Evolutionary conservation across 2,797 vertebrate species (phyloP).

Genomic region (Scyliorhinus canicula): DNA sequence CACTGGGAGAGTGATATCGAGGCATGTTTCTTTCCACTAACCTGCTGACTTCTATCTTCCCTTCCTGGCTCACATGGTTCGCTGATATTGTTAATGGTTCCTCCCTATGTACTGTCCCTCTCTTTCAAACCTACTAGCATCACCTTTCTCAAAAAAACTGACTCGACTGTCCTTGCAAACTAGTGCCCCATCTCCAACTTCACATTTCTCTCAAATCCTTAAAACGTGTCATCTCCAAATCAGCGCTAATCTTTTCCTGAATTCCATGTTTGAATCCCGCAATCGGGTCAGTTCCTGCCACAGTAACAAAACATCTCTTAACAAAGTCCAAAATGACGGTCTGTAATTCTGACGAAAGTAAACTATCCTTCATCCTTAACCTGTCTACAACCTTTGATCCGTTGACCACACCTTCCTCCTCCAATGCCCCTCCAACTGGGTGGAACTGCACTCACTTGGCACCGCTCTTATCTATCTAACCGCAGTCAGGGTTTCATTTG

Average conservation of each 20-base stretch:
- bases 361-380: background rate
- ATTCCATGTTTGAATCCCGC: background rate
- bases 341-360: background rate
- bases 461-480: background rate
- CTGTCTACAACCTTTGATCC: background rate
- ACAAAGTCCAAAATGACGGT: no score
- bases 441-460: no score
- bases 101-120: background rate
- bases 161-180: background rate
- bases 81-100: background rate
- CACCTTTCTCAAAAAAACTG: background rate
- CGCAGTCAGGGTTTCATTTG: background rate
- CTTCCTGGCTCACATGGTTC: background rate
- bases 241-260: background rate
- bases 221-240: background rate
- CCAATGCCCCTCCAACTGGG: background rate
- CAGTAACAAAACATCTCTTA: background rate
- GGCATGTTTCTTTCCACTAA: background rate
- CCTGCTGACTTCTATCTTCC: background rate
- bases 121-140: background rate
- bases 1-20: background rate
- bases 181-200: background rate
- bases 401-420: background rate
- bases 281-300: background rate
- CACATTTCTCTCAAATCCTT: background rate